phyloP scores from a whole-genome alignment of 2,888 invertebrate species.

The Galerucella nymphaeae region DNA sequence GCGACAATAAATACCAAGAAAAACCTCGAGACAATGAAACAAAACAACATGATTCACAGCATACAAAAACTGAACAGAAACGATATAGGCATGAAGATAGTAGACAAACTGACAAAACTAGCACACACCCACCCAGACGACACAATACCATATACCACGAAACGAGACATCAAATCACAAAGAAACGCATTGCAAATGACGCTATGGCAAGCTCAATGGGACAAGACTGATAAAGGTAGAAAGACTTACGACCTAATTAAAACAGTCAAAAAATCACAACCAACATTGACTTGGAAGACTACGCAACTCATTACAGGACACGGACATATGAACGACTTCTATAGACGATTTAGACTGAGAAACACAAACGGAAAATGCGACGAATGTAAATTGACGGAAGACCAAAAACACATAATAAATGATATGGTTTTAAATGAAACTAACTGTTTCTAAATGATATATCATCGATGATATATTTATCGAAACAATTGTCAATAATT shows the following conservation, averaged over 20 bases:
- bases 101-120: neutral
- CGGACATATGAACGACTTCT: neutral
- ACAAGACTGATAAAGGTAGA: neutral
- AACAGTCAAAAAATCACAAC: neutral
- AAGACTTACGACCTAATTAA: neutral
- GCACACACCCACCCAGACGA: neutral
- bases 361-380: neutral
- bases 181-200: neutral
- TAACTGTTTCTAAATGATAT: no score
- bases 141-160: neutral
- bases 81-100: neutral
- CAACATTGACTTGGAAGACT: neutral
- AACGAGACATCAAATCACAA: neutral
- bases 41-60: neutral
- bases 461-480: no score
- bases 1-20: neutral
- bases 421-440: no score
- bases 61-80: neutral
- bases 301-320: neutral
- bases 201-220: neutral
- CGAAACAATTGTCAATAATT: no score
- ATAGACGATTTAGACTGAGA: neutral
- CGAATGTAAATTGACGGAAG: neutral
- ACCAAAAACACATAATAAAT: neutral
- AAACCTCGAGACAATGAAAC: neutral